Evolutionary conservation across 2,888 invertebrate genomes (phyloP).

Genomic region (Mactromeris polynyma): DNA sequence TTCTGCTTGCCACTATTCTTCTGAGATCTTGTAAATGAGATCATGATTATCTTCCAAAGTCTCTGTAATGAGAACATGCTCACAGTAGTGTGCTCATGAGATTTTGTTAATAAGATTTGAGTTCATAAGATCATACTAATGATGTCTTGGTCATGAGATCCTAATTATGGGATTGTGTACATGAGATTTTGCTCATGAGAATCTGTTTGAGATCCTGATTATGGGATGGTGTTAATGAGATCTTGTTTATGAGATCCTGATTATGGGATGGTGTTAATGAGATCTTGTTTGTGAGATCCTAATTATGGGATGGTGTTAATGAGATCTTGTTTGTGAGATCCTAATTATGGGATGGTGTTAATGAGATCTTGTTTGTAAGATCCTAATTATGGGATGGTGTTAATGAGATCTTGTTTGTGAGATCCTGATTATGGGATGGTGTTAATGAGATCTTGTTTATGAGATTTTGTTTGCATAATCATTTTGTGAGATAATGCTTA

Average conservation of each 20-base stretch:
- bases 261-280: background rate
- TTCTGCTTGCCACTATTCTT: no score
- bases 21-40: no score
- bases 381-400: no score
- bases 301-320: background rate
- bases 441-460: background rate
- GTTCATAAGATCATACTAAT: no score
- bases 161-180: background rate
- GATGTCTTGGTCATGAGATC: background rate
- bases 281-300: background rate
- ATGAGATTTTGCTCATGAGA: background rate
- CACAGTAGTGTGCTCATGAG: background rate
- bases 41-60: no score
- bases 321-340: background rate
- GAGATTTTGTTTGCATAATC: background rate
- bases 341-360: background rate
- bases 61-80: background rate
- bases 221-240: background rate
- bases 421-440: no score
- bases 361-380: background rate
- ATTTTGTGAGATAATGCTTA: background rate
- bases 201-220: background rate
- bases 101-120: no score
- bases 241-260: background rate
- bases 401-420: background rate